A percentile compares a stretch with the other conserved stretches of the same genome.
Evolutionary conservation across 2,113 vertebrate species (phyloP).

Genomic region (Ancistrus triradiatus): DNA sequence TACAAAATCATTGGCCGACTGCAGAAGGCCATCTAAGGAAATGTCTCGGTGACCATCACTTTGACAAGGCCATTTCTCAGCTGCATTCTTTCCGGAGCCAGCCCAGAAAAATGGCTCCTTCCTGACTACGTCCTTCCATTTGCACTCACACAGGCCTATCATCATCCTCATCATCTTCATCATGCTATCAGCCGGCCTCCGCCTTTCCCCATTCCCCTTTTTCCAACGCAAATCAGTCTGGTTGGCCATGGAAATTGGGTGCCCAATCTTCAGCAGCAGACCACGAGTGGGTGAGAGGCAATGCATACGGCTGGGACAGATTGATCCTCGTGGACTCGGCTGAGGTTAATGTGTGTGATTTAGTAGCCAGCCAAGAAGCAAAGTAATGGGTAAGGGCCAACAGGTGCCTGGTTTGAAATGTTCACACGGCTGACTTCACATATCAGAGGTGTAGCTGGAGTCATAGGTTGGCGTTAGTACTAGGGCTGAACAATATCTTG

Average conservation of each 20-base stretch:
- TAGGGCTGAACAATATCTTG: too few species aligned
- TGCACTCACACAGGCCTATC: constrained; percentile 56
- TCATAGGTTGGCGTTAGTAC: neutral
- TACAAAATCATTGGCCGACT: constrained; percentile 33
- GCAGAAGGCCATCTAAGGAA: constrained; percentile 38
- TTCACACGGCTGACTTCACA: too few species aligned
- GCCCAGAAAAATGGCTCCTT: constrained; percentile 42
- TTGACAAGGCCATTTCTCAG: constrained; percentile 46
- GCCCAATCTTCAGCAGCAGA: constrained; percentile 59
- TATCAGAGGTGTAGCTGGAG: too few species aligned
- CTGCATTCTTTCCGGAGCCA: constrained; percentile 29
- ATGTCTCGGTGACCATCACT: constrained; percentile 45
- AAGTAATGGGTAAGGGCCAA: constrained; percentile 56
- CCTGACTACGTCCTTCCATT: constrained; percentile 50
- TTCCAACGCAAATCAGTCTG: constrained; percentile 57
- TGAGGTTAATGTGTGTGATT: constrained; percentile 69
- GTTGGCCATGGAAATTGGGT: constrained; percentile 63
- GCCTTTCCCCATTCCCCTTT: constrained; percentile 41
- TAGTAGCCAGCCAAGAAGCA: constrained; percentile 56
- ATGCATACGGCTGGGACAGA: constrained; percentile 61
- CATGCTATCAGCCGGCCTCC: constrained; percentile 40
- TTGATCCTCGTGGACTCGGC: constrained; percentile 60
- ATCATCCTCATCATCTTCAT: constrained; percentile 54
- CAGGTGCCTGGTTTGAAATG: constrained; percentile 42
- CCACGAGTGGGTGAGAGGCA: constrained; percentile 59